These are phyloP conservation scores for Diprion similis DNA, from an alignment of 1,140 invertebrate species.

Conservation along the genomic window DNA sequence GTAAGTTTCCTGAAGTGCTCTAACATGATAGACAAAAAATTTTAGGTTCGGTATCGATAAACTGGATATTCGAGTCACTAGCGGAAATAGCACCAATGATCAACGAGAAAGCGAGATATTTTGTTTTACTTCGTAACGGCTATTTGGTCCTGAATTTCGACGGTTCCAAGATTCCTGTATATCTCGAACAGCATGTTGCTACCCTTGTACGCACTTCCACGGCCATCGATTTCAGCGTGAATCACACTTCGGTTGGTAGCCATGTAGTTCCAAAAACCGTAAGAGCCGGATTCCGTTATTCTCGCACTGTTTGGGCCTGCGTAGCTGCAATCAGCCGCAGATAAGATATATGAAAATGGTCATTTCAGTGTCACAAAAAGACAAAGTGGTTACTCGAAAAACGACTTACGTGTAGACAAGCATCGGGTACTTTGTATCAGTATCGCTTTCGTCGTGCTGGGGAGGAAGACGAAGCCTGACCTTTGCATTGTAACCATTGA, in stretches of 20 bases:
- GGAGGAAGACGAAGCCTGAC: conserved; percentile 60
- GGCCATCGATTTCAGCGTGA: conserved; percentile 69
- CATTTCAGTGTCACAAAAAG: background rate
- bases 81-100: background rate
- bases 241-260: conserved; percentile 66
- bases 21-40: conserved; percentile 35
- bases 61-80: background rate
- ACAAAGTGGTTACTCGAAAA: background rate
- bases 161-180: conserved; percentile 67
- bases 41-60: conserved; percentile 13
- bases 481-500: conserved; percentile 61
- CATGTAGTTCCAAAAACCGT: conserved; percentile 68
- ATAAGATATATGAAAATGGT: background rate
- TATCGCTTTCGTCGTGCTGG: conserved; percentile 51
- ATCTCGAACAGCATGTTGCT: conserved; percentile 64
- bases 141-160: conserved; percentile 72
- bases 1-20: conserved; percentile 67
- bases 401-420: conserved; percentile 51
- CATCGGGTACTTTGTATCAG: conserved; percentile 42
- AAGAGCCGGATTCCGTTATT: conserved; percentile 62
- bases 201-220: conserved; percentile 69
- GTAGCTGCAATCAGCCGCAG: conserved; percentile 60
- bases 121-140: conserved; percentile 63
- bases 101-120: background rate
- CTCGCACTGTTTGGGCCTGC: conserved; percentile 69